Percentiles rank a stretch among this genome's conserved stretches.
Conservation (phyloP, 2,113 vertebrate genomes). For the Peromyscus polionotus region DNA sequence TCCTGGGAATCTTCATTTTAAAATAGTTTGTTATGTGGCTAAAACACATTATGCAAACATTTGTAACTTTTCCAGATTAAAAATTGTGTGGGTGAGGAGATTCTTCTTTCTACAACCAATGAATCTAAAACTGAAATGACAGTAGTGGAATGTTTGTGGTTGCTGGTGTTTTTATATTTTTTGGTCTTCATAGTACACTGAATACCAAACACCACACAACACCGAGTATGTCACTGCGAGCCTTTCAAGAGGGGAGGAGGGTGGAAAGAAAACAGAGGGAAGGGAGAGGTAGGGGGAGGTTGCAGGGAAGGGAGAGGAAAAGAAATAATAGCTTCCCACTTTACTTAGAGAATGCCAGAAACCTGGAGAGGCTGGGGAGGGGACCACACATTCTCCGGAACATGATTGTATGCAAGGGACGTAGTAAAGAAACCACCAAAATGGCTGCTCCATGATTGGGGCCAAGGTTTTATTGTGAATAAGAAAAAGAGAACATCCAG, state of each 20-base stretch:
- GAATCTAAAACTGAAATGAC: conserved; percentile 62
- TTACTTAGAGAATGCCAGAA: conserved; percentile 21
- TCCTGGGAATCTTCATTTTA: conserved; percentile 67
- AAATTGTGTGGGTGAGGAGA: neutral
- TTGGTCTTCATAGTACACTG: neutral
- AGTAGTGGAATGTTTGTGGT: conserved; percentile 16
- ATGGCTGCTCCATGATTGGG: neutral
- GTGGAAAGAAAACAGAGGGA: neutral
- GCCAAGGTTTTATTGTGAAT: neutral
- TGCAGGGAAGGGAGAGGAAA: neutral
- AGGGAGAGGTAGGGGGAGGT: neutral
- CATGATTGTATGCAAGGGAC: neutral
- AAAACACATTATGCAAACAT: conserved; percentile 48
- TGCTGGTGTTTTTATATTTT: conserved; percentile 54
- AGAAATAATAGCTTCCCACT: neutral
- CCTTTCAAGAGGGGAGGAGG: neutral
- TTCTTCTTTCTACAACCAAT: conserved; percentile 30
- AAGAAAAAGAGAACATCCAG: neutral
- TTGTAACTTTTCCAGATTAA: conserved; percentile 54
- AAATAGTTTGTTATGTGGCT: conserved; percentile 61
- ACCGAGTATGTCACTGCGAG: neutral
- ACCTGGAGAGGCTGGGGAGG: conserved; percentile 21
- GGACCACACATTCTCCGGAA: neutral
- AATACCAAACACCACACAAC: neutral
- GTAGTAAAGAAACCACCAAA: too few relatives aligned